Evolutionary conservation across 1,140 invertebrate species (phyloP), one percentile per base, ranked within the genome.

Genomic region (Protaetia brevitarsis): DNA sequence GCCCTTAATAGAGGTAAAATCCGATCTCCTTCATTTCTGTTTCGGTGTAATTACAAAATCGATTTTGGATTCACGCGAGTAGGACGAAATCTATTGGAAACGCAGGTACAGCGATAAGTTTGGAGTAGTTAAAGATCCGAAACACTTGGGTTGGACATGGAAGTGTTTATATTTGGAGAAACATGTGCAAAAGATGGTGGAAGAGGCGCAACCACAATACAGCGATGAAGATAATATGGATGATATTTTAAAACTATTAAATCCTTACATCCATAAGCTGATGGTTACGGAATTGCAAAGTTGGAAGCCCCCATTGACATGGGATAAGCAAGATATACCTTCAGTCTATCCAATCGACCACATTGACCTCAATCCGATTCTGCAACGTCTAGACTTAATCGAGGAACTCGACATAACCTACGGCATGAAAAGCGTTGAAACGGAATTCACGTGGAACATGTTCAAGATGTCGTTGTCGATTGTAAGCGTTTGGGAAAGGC

Each of bases 111-210:
- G n/a, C n/a, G n/a, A n/a, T n/a, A n/a, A n/a, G n/a, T n/a, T n/a
- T n/a, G n/a, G n/a, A n/a, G n/a, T n/a, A n/a, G 63, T 64, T 3
- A 64, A 63, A 11, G 27, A 67, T 11, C 51, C 28, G 21, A 68
- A 70, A 63, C 68, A 71, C 8, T 11, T 19, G 23, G 58, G 71
- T 5, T 77, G 73, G 74, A 75, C 67, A 13, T 78, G 76, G 76
- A 78, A 77, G 72, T 67, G 69, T 30, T 62, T 76, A 21, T 79
- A 74, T 60, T 57, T 78, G 2, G 77, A 79, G 59, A 69, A 72
- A 57, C 67, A 78, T 59, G 66, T 79, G 8, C 73, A 73, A 66
- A 65, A 77, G 59, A 30, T 76, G 8, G 62, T 78, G 2, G 77
- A 79, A 69, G 57, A 74, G 11, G 76, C 76, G 0, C 64, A 79